Evolutionary conservation across 2,113 vertebrate species (phyloP).

Genomic region (Puffinus mauretanicus): DNA sequence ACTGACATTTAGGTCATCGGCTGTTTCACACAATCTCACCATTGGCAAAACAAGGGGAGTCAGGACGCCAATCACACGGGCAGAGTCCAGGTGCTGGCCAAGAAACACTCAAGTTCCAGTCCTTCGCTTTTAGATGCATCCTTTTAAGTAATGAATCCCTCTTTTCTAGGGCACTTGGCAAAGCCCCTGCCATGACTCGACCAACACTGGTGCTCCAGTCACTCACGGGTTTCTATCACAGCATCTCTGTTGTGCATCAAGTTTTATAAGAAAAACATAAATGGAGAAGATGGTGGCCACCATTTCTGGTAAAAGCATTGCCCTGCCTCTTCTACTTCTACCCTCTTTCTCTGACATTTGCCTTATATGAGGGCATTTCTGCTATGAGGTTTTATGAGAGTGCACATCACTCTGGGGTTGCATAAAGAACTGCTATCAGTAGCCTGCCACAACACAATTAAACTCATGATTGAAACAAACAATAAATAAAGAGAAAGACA

Average conservation of each 20-base stretch:
- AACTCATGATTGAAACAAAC: neutral
- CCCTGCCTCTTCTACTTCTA: neutral
- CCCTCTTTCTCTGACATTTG: neutral
- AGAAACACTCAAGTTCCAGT: neutral
- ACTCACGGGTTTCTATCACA: neutral
- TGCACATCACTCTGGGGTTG: neutral
- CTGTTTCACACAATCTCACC: neutral
- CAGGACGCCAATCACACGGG: neutral
- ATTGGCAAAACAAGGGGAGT: neutral
- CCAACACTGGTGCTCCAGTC: neutral
- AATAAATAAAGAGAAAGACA: conserved; percentile 60
- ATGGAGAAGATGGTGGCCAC: neutral
- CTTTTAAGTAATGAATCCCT: neutral
- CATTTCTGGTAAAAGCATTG: neutral
- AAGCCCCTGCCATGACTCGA: neutral
- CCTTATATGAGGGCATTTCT: neutral
- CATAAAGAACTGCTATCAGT: neutral
- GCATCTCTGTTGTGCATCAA: neutral
- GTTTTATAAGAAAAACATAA: rapidly evolving
- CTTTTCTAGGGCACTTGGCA: neutral
- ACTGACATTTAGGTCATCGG: neutral
- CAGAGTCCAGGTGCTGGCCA: neutral
- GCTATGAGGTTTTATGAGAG: neutral
- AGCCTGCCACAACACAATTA: neutral
- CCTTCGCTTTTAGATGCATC: neutral